A percentile compares a stretch with the other conserved stretches of the same genome.
Evolutionary conservation across 1,140 invertebrate genomes (phyloP).

Genomic region (Olivierus martensii): DNA sequence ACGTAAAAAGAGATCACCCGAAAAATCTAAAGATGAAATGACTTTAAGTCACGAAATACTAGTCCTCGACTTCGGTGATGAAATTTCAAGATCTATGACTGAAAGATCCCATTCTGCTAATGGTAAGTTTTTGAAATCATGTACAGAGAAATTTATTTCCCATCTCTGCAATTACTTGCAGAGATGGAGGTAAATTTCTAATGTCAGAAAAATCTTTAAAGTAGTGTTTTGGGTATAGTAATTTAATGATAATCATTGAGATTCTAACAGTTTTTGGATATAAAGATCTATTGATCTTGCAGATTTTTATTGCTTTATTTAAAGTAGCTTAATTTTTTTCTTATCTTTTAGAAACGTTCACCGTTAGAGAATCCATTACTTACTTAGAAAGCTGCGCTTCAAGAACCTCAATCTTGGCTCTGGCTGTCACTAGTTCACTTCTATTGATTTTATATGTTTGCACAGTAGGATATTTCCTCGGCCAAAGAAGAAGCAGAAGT

Average conservation of each 20-base stretch:
- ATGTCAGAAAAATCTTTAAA: too few relatives aligned
- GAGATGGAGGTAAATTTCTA: too few relatives aligned
- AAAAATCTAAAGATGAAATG: conserved; percentile 55
- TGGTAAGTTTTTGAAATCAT: conserved; percentile 12
- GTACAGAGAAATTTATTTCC: not conserved
- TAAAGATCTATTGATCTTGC: too few relatives aligned
- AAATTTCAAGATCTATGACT: conserved; percentile 4
- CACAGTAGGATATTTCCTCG: conserved; percentile 25
- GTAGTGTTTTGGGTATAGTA: too few relatives aligned
- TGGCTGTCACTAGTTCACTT: conserved; percentile 76
- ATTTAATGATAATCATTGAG: too few relatives aligned
- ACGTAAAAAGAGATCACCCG: conserved; percentile 59
- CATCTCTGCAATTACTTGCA: too few relatives aligned
- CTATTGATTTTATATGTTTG: conserved; percentile 61
- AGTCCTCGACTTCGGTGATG: conserved; percentile 74
- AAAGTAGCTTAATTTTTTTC: too few relatives aligned
- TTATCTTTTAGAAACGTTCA: conserved; percentile 4
- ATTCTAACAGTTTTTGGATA: too few relatives aligned
- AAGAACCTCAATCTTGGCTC: conserved; percentile 68
- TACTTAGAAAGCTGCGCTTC: conserved; percentile 56
- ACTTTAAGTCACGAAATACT: conserved; percentile 86
- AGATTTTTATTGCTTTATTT: too few relatives aligned
- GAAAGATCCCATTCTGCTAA: conserved; percentile 11
- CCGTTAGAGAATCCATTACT: conserved; percentile 2
- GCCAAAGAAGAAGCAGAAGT: not conserved